Conservation (phyloP, 2,888 invertebrate genomes). For the Eupithecia exiguata region DNA sequence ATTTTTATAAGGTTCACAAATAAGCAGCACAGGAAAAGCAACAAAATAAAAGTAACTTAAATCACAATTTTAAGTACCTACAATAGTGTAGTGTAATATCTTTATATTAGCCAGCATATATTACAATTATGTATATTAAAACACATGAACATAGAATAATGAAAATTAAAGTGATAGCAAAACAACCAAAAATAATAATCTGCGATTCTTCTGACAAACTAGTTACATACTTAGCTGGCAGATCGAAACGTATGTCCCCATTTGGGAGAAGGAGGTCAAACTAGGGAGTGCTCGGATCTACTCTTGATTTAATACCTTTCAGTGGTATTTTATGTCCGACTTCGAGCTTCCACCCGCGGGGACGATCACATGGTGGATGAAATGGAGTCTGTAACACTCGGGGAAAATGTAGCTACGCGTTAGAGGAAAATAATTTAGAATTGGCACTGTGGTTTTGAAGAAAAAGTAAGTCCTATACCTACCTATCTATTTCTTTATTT, state of each 20-base stretch:
- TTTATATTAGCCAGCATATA: no score
- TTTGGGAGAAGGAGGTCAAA: slow-evolving; percentile 18
- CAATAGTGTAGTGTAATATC: no score
- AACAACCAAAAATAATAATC: no score
- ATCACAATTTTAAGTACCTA: no score
- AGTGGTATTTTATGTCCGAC: slow-evolving; percentile 11
- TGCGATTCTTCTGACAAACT: not conserved
- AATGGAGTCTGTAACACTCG: not conserved
- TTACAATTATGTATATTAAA: no score
- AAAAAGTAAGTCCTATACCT: no score
- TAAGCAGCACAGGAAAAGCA: no score
- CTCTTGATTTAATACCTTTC: slow-evolving; percentile 16
- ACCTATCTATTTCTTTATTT: no score
- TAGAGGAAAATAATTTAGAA: not conserved
- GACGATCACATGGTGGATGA: not conserved
- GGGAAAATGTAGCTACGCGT: not conserved
- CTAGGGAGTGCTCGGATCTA: slow-evolving; percentile 17
- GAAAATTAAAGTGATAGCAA: no score
- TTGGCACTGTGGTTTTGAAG: not conserved
- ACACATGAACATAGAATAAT: no score
- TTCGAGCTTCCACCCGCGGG: not conserved
- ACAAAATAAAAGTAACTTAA: no score
- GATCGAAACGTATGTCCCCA: slow-evolving; percentile 7
- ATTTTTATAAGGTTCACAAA: no score
- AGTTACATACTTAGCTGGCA: not conserved